These are phyloP conservation scores for Corydoras sp. DNA, from an alignment of 2,113 vertebrate genomes.

Conservation along the genomic window DNA sequence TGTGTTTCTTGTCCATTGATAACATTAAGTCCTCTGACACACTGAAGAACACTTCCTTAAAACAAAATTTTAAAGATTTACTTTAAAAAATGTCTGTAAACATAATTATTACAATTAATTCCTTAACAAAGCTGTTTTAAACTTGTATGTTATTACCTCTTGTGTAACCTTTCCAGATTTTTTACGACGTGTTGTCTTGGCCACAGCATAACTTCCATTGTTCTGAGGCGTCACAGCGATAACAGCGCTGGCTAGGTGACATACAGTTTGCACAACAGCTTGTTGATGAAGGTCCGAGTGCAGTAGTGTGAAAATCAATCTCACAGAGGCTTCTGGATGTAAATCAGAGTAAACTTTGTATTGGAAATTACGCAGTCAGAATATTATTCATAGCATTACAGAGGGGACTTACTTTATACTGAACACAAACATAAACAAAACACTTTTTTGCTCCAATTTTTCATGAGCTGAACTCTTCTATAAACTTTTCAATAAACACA, in stretches of 20 bases:
- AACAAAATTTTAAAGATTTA: neutral
- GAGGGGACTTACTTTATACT: too few relatives aligned
- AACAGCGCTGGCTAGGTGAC: conserved; percentile 61
- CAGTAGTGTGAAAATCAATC: conserved; percentile 66
- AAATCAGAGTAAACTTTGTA: conserved; percentile 17
- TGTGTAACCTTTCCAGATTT: conserved; percentile 63
- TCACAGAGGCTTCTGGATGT: conserved; percentile 56
- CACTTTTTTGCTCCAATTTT: too few relatives aligned
- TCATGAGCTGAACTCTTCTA: too few relatives aligned
- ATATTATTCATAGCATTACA: too few relatives aligned
- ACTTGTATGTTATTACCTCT: conserved; percentile 50
- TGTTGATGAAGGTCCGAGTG: conserved; percentile 75
- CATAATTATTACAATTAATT: neutral
- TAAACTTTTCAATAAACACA: too few relatives aligned
- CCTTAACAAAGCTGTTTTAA: neutral
- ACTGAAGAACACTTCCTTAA: conserved; percentile 52
- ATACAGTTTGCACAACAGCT: conserved; percentile 60
- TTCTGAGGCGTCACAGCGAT: conserved; percentile 54
- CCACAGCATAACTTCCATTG: conserved; percentile 46
- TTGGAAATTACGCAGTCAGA: neutral
- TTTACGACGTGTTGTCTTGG: conserved; percentile 58
- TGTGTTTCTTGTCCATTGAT: conserved; percentile 45
- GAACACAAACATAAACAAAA: too few relatives aligned
- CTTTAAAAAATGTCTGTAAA: too few relatives aligned
- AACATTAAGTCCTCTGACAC: conserved; percentile 59